Evolutionary conservation across 1,140 invertebrate genomes (phyloP), one percentile per base, ranked within the genome.

Genomic region (Ostrea edulis): DNA sequence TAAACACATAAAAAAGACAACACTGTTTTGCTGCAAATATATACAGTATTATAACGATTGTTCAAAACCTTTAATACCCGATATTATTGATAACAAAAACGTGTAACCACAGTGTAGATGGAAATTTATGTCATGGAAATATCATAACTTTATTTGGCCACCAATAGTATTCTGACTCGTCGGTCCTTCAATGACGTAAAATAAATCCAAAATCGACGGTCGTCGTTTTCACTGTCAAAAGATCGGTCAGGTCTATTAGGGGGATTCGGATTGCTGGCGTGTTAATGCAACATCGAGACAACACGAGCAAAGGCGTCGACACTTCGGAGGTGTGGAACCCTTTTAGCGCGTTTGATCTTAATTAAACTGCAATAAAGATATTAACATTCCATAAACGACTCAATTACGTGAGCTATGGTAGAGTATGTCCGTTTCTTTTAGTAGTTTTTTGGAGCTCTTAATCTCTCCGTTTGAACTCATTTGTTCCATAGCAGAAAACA

Each of bases 331-430:
- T 71, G 68, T 71, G 25, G 68, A 71, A 71, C 22, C 68, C 68
- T 71, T 71, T 71, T 71, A 71, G 68, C 68, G 25, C 22, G 68
- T 71, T 71, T 71, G 68, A 71, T 71, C 22, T 71, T 71, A 71
- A 71, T 71, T 71, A 71, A 71, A 71, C 68, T 71, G n/a, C 68
- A 71, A 71, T 71, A 62, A 62, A 62, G 58, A 62, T 62, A 62
- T 62, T 62, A 71, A 71, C 68, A 35, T 35, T 35, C 68, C n/a
- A 71, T 11, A 25, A 71, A 71, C 22, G 68, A 29, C 68, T 71
- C 11, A 25, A 71, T 71, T 71, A 71, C 68, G 68, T 71, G 68
- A 71, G 12, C 29, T 25, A 9, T 71, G 14, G 25, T 71, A 62
- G 9, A 4, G 22, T 35, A 29, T 35, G 22, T 71, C 7, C 25